Evolutionary conservation across 1,140 invertebrate genomes (phyloP).

Genomic region (Littorina saxatilis): DNA sequence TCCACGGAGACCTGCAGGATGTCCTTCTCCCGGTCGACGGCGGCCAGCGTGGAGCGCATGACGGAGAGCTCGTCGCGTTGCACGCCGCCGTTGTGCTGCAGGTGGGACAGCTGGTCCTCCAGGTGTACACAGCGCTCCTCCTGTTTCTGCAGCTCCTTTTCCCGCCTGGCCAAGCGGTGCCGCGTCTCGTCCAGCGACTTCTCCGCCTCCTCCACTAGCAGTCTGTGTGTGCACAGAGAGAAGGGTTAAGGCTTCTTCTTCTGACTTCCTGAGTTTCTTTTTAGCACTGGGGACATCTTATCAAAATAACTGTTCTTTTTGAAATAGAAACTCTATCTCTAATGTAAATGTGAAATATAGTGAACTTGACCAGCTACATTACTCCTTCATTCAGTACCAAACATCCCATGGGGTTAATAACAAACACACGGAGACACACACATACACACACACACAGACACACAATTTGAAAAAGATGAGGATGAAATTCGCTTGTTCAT

Average conservation of each 20-base stretch:
- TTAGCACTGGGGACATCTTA: no score
- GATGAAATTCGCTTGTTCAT: no score
- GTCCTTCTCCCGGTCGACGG: slow-evolving; percentile 74
- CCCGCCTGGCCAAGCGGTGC: slow-evolving; percentile 61
- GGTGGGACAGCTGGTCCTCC: slow-evolving; percentile 65
- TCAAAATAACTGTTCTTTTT: no score
- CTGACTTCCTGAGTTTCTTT: not conserved
- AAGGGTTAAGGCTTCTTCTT: not conserved
- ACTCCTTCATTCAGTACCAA: no score
- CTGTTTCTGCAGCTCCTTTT: slow-evolving; percentile 64
- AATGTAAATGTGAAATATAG: no score
- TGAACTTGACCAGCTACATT: no score
- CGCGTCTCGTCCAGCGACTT: slow-evolving; percentile 68
- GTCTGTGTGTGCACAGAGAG: slow-evolving; percentile 57
- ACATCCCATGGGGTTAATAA: no score
- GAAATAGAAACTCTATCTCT: no score
- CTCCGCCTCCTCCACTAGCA: slow-evolving; percentile 73
- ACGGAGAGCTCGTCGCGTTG: slow-evolving; percentile 67
- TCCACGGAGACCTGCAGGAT: slow-evolving; percentile 71
- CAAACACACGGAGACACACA: no score
- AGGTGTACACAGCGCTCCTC: slow-evolving; percentile 60
- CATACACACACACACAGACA: no score
- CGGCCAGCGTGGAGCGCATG: slow-evolving; percentile 65
- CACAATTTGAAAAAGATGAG: no score
- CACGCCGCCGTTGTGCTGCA: slow-evolving; percentile 51